A percentile compares a stretch with the other conserved stretches of the same genome.
These are phyloP conservation scores for Rhynchophorus ferrugineus DNA, from an alignment of 1,140 invertebrate genomes.

Conservation along the genomic window DNA sequence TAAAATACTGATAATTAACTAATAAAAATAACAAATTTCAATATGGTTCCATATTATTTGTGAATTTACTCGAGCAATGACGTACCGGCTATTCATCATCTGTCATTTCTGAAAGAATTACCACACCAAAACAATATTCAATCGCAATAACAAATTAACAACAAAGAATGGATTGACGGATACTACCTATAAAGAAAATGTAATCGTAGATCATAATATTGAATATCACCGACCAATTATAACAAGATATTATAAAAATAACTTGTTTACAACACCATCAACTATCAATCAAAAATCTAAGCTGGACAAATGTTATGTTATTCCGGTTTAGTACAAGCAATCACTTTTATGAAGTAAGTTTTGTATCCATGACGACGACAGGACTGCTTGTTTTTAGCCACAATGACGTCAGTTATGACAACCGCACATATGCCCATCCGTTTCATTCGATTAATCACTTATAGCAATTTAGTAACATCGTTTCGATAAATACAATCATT, in stretches of 20 bases:
- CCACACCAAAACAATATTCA: too few species aligned
- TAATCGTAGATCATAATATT: neutral
- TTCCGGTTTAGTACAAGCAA: neutral
- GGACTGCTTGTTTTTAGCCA: neutral
- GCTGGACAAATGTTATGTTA: neutral
- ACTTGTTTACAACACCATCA: neutral
- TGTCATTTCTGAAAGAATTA: too few species aligned
- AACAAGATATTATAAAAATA: neutral
- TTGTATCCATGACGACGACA: neutral
- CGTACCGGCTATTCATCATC: too few species aligned
- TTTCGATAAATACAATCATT: too few species aligned
- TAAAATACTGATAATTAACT: too few species aligned
- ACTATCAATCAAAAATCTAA: neutral
- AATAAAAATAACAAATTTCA: too few species aligned
- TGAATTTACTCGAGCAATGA: too few species aligned
- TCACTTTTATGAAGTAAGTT: neutral
- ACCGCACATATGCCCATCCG: neutral
- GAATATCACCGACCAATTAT: neutral
- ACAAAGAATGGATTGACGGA: too few species aligned
- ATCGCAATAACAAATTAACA: too few species aligned
- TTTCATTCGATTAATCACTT: neutral
- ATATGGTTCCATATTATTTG: too few species aligned
- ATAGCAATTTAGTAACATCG: neutral
- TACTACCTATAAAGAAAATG: too few species aligned
- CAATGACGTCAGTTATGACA: neutral